Evolutionary conservation across 2,888 invertebrate species (phyloP).

Genomic region (Disparrhopalites patrizii): DNA sequence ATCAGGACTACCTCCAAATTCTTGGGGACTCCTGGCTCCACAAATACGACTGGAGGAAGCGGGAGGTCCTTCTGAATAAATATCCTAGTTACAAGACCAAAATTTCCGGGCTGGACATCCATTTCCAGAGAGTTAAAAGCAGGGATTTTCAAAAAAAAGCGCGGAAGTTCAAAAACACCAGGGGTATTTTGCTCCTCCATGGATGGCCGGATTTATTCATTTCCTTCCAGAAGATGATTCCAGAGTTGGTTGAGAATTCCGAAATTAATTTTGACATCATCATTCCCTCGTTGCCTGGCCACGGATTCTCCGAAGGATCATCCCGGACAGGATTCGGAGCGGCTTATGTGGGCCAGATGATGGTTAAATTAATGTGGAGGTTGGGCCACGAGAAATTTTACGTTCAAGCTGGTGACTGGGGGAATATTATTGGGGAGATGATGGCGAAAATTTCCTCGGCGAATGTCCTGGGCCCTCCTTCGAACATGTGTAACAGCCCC

Average conservation of each 20-base stretch:
- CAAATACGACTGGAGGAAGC: slow-evolving; percentile 67
- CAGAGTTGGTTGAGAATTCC: slow-evolving; percentile 57
- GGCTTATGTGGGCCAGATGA: slow-evolving; percentile 48
- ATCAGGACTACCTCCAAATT: slow-evolving; percentile 62
- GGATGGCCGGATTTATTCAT: slow-evolving; percentile 45
- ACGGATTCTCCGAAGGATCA: slow-evolving; percentile 56
- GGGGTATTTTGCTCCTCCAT: slow-evolving; percentile 40
- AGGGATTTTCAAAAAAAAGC: too few relatives aligned
- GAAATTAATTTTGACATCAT: slow-evolving; percentile 55
- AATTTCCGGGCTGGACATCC: slow-evolving; percentile 71
- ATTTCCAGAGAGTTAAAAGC: slow-evolving; percentile 66
- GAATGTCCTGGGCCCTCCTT: slow-evolving; percentile 60
- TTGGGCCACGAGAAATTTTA: slow-evolving; percentile 53
- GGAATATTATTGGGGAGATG: slow-evolving; percentile 51
- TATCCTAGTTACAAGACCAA: slow-evolving; percentile 71
- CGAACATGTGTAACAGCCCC: slow-evolving; percentile 59
- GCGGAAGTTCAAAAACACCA: slow-evolving; percentile 31
- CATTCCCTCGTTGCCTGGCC: slow-evolving; percentile 58
- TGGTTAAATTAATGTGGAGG: slow-evolving; percentile 53
- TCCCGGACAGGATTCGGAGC: slow-evolving; percentile 51
- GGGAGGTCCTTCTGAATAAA: slow-evolving; percentile 67
- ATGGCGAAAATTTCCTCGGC: slow-evolving; percentile 52
- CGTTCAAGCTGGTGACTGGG: slow-evolving; percentile 58
- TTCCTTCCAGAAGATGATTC: slow-evolving; percentile 49
- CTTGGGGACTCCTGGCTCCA: slow-evolving; percentile 75